Conservation (phyloP, 2,113 vertebrate genomes). For the Lontra canadensis region DNA sequence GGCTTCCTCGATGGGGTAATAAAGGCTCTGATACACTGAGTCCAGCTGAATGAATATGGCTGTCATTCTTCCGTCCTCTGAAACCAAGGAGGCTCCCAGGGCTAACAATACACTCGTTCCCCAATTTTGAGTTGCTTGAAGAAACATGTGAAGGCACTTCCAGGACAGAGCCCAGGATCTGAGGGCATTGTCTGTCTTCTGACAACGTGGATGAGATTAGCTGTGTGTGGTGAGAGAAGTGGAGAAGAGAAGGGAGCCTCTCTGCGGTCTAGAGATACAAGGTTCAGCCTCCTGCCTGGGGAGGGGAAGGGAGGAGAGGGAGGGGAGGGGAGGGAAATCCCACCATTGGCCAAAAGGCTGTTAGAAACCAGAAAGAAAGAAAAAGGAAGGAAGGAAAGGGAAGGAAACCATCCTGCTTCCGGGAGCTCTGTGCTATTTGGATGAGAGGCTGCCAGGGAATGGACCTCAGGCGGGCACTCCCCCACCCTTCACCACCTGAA, state of each 20-base stretch:
- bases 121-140: not conserved
- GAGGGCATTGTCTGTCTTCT: not conserved
- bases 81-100: not conserved
- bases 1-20: not conserved
- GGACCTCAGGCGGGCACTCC: not conserved
- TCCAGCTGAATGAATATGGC: not conserved
- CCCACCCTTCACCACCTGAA: not conserved
- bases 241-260: not conserved
- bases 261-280: not conserved
- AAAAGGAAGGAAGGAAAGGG: too few relatives aligned
- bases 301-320: too few relatives aligned
- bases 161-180: not conserved
- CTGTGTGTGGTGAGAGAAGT: fast-evolving
- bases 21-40: not conserved
- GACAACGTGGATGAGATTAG: not conserved
- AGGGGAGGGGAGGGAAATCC: not conserved
- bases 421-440: not conserved
- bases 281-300: not conserved
- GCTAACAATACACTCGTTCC: not conserved
- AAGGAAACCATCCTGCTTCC: not conserved
- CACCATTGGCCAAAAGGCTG: not conserved
- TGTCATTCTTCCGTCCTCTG: not conserved
- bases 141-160: not conserved
- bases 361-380: not conserved
- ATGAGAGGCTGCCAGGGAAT: not conserved